phyloP scores from a whole-genome alignment of 2,113 vertebrate species.

The Apodemus sylvaticus region DNA sequence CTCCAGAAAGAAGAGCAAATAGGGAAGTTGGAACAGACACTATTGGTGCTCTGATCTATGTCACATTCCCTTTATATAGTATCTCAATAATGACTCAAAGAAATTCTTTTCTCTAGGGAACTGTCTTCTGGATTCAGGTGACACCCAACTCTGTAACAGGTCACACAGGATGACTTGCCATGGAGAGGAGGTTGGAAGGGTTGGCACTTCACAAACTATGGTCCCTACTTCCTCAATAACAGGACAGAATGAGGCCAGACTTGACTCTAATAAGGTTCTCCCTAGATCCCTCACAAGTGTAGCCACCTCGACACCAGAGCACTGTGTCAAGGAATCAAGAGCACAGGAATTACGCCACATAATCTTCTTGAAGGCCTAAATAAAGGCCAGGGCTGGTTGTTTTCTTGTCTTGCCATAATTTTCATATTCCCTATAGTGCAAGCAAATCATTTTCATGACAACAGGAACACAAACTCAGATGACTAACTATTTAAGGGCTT shows the following conservation, averaged over 20 bases:
- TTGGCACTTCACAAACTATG: not conserved
- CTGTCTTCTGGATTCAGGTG: not conserved
- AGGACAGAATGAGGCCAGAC: not conserved
- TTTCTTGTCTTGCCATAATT: conserved; percentile 37
- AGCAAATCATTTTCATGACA: conserved; percentile 37
- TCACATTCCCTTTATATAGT: not conserved
- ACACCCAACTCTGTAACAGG: not conserved
- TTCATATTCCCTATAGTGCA: conserved; percentile 36
- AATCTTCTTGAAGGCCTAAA: not conserved
- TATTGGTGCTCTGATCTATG: not conserved
- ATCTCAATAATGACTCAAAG: not conserved
- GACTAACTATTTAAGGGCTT: conserved; percentile 21
- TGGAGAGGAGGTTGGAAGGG: not conserved
- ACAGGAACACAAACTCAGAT: conserved; percentile 10
- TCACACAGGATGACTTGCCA: not conserved
- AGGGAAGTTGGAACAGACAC: not conserved
- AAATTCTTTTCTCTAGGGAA: not conserved
- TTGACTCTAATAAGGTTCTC: not conserved
- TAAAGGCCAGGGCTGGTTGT: conserved; percentile 38
- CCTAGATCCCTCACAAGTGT: not conserved
- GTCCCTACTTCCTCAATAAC: not conserved
- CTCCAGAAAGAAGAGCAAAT: not conserved
- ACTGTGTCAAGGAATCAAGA: not conserved
- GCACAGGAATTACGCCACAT: not conserved
- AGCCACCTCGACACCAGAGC: not conserved